These are phyloP conservation scores for Synanthedon tipuliformis DNA, from an alignment of 2,888 invertebrate species.

Conservation along the genomic window DNA sequence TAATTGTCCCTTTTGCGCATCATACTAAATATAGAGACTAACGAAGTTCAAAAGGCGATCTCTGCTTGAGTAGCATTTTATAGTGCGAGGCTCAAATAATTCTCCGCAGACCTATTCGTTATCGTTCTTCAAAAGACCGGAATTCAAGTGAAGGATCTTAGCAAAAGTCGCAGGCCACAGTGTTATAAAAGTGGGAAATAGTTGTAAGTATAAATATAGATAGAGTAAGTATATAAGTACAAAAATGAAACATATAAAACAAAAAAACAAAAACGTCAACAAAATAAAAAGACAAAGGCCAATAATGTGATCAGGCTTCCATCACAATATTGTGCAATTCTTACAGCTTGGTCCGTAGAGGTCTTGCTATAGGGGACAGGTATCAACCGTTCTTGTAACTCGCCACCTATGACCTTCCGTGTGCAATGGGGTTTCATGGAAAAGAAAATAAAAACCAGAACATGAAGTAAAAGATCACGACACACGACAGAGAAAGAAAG, in stretches of 20 bases:
- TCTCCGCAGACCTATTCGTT: too few species aligned
- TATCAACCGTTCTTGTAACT: conserved; percentile 99
- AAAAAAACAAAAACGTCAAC: conserved; percentile 33
- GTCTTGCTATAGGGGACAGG: conserved; percentile 99
- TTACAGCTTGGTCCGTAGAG: conserved; percentile 99
- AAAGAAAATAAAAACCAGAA: conserved; percentile 73
- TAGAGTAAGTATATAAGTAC: conserved; percentile 38
- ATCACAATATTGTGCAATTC: conserved; percentile 54
- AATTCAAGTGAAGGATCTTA: not conserved
- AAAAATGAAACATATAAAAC: conserved; percentile 37
- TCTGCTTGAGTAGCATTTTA: too few species aligned
- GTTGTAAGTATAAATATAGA: conserved; percentile 48
- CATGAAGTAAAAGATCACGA: conserved; percentile 59
- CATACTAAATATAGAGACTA: too few species aligned
- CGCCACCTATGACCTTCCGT: conserved; percentile 99
- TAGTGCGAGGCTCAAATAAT: too few species aligned
- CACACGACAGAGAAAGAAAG: conserved; percentile 25
- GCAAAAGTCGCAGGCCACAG: too few species aligned
- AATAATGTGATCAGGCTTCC: conserved; percentile 30
- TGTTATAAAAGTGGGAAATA: conserved; percentile 24
- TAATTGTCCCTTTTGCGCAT: too few species aligned
- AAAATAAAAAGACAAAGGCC: conserved; percentile 31
- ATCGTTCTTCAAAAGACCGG: not conserved
- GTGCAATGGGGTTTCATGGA: conserved; percentile 87
- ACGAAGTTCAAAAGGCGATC: too few species aligned